phyloP scores from a whole-genome alignment of 2,888 invertebrate species.

The Plagodis pulveraria region DNA sequence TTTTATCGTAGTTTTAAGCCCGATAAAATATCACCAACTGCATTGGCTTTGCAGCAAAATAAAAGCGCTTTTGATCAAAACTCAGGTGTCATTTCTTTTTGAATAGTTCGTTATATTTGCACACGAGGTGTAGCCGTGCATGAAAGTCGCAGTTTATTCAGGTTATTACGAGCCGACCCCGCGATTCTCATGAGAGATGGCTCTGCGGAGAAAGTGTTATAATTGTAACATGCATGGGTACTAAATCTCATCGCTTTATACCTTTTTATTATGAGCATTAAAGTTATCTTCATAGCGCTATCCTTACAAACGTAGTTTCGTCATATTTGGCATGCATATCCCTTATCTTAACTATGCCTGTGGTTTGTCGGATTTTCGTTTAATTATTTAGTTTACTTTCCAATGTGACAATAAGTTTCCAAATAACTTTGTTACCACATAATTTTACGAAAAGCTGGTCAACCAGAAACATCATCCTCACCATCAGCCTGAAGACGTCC shows the following conservation, averaged over 20 bases:
- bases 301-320: no score
- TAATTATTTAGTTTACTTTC: no score
- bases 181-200: slow-evolving; percentile 46
- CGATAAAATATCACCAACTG: slow-evolving; percentile 1
- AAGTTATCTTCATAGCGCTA: no score
- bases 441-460: no score
- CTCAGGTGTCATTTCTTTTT: slow-evolving; percentile 73
- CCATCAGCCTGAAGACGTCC: no score
- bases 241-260: slow-evolving; percentile 63
- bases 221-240: slow-evolving; percentile 48
- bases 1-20: slow-evolving; percentile 11
- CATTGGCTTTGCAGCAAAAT: slow-evolving; percentile 39
- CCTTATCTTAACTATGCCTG: no score
- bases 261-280: no score
- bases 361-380: no score
- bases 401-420: no score
- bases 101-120: slow-evolving; percentile 72
- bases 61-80: slow-evolving; percentile 66
- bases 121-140: slow-evolving; percentile 43
- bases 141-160: slow-evolving; percentile 64
- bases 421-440: no score
- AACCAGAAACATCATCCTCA: no score
- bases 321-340: no score
- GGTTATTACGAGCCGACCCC: slow-evolving; percentile 56
- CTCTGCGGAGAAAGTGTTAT: slow-evolving; percentile 46